phyloP scores from a whole-genome alignment of 2,113 vertebrate species.

The Mirounga angustirostris region DNA sequence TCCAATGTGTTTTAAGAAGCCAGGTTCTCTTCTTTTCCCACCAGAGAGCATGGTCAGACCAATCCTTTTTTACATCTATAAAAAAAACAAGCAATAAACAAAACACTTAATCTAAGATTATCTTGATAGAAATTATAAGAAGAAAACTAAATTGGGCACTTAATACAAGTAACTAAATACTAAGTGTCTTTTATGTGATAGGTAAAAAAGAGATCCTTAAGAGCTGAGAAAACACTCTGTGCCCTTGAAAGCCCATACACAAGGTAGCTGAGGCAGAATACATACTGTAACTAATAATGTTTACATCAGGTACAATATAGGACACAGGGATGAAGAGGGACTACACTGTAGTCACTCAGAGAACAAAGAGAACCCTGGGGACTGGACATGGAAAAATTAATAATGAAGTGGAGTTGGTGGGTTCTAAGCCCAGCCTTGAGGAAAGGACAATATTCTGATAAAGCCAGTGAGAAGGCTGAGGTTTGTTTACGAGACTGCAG shows the following conservation, averaged over 20 bases:
- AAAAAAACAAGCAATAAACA: constrained; percentile 70
- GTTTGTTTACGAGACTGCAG: background rate
- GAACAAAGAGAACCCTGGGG: background rate
- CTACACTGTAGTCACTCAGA: background rate
- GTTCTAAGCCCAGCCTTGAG: background rate
- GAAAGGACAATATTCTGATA: background rate
- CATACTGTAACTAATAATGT: background rate
- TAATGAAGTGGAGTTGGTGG: background rate
- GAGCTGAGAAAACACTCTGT: background rate
- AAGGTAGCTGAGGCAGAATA: background rate
- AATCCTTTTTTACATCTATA: constrained; percentile 98
- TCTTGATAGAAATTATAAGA: constrained; percentile 38
- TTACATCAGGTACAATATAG: background rate
- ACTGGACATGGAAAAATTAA: background rate
- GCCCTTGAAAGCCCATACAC: background rate
- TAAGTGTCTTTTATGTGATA: background rate
- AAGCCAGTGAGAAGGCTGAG: background rate
- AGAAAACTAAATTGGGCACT: constrained; percentile 20
- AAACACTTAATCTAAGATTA: constrained; percentile 31
- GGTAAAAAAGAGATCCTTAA: constrained; percentile 16
- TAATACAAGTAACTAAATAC: constrained; percentile 48
- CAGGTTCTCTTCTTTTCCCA: constrained; percentile 99
- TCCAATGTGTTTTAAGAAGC: constrained; percentile 99
- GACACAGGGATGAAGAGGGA: background rate
- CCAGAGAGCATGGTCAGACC: constrained; percentile 99